Evolutionary conservation across 2,113 vertebrate species (phyloP).

Genomic region (Neolamprologus ventralis): DNA sequence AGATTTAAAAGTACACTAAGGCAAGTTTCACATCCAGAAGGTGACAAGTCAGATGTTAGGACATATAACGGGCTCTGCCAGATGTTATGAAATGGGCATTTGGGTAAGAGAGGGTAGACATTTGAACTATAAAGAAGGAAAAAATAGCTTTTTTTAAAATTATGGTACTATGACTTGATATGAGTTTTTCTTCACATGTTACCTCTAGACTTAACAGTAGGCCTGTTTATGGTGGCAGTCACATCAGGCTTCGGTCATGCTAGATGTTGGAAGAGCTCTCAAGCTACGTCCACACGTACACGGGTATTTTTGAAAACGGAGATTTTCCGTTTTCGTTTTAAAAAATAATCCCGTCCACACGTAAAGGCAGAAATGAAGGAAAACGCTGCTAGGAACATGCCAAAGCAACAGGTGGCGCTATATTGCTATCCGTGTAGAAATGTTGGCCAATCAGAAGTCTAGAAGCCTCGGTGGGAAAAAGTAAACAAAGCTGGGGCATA

Average conservation of each 20-base stretch:
- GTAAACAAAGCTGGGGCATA: no score
- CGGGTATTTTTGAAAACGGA: no score
- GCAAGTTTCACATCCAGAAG: background rate
- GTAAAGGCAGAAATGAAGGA: no score
- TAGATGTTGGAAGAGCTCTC: background rate
- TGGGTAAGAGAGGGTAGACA: background rate
- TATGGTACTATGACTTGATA: background rate
- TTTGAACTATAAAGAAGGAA: background rate
- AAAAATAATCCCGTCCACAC: no score
- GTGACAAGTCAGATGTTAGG: background rate
- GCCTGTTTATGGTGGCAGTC: background rate
- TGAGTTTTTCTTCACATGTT: background rate
- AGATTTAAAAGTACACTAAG: background rate
- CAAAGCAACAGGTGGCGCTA: no score
- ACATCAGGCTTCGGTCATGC: background rate
- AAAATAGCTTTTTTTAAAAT: background rate
- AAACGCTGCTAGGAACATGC: no score
- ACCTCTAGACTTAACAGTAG: background rate
- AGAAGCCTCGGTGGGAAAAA: no score
- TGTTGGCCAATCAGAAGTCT: no score
- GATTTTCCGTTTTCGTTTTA: no score
- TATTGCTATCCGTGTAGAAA: accelerated
- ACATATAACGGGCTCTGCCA: background rate
- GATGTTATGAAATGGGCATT: background rate
- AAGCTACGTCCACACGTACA: accelerated